Conservation (phyloP, 2,113 vertebrate species). For the Archocentrus centrarchus region DNA sequence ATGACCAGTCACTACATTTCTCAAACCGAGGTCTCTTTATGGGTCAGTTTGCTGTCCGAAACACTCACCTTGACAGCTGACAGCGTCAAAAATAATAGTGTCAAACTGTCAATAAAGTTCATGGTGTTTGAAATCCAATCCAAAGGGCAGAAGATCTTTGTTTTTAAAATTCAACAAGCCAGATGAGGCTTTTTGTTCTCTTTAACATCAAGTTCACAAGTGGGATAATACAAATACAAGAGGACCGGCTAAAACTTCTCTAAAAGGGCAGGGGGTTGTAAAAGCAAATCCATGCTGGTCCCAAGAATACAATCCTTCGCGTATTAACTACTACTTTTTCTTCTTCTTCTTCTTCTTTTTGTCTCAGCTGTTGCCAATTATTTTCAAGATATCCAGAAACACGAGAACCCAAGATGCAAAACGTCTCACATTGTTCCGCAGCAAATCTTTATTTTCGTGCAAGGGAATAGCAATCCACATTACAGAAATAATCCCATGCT, state of each 20-base stretch:
- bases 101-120: conserved; percentile 86
- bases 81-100: conserved; percentile 85
- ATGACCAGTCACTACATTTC: conserved; percentile 50
- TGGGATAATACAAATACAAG: conserved; percentile 43
- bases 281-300: conserved; percentile 77
- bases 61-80: conserved; percentile 85
- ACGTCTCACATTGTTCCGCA: conserved; percentile 80
- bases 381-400: conserved; percentile 83
- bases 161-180: conserved; percentile 76
- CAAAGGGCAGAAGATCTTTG: conserved; percentile 55
- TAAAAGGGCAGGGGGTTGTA: conserved; percentile 60
- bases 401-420: conserved; percentile 78
- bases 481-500: conserved; percentile 82
- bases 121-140: conserved; percentile 83
- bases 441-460: conserved; percentile 68
- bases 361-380: conserved; percentile 80
- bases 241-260: conserved; percentile 70
- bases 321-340: conserved; percentile 43
- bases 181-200: conserved; percentile 66
- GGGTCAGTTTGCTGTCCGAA: background rate
- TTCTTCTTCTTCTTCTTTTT: background rate
- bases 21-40: conserved; percentile 30
- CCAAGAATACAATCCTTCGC: conserved; percentile 65
- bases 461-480: conserved; percentile 78
- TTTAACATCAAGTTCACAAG: conserved; percentile 67